Percentiles rank a stretch among this genome's conserved stretches.
Conservation (phyloP, 2,888 invertebrate genomes). For the Lapara coniferarum region DNA sequence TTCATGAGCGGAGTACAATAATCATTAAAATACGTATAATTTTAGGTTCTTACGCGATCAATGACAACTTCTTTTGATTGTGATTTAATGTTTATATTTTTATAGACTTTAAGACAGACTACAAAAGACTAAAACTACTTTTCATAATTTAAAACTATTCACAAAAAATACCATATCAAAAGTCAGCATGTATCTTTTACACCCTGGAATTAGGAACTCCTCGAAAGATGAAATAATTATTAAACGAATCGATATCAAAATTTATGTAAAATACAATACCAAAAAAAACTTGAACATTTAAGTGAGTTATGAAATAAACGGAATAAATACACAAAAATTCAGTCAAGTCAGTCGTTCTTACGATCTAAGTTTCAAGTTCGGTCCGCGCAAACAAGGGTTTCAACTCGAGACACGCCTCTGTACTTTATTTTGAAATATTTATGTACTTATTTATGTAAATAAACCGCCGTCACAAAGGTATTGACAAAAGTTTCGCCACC, state of each 20-base stretch:
- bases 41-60: not conserved
- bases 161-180: no score
- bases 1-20: not conserved
- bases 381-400: constrained; percentile 30
- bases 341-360: constrained; percentile 11
- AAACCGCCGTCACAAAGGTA: constrained; percentile 14
- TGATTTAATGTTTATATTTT: no score
- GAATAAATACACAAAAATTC: constrained; percentile 12
- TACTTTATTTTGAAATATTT: constrained; percentile 32
- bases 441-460: constrained; percentile 26
- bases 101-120: no score
- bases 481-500: constrained; percentile 1
- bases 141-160: no score
- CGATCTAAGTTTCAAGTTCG: constrained; percentile 16
- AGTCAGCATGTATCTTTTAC: no score
- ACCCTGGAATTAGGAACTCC: no score
- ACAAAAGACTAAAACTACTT: no score
- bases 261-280: not conserved
- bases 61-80: no score
- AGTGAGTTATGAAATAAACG: not conserved
- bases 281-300: not conserved
- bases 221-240: no score
- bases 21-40: not conserved
- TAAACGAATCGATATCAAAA: no score
- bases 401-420: constrained; percentile 34